Evolutionary conservation across 1,140 invertebrate species (phyloP).

Genomic region (Neodiprion lecontei): DNA sequence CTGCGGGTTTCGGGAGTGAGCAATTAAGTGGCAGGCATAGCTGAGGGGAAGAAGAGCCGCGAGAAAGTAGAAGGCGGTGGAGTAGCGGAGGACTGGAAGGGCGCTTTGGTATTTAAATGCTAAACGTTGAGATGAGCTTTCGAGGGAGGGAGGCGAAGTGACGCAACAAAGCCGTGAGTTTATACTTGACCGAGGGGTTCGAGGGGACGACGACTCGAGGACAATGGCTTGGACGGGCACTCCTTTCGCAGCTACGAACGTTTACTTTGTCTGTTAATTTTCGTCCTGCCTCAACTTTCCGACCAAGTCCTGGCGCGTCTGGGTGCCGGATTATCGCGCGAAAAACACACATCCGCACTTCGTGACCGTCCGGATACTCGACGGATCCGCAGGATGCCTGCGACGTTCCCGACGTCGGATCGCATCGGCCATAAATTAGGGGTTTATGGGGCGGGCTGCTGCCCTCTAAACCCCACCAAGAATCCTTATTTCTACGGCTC

Average conservation of each 20-base stretch:
- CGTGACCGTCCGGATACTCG: not conserved
- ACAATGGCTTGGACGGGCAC: no score
- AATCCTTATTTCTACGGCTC: no score
- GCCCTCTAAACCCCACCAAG: not conserved
- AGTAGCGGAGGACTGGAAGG: slow-evolving; percentile 18
- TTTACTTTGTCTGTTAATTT: no score
- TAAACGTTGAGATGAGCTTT: slow-evolving; percentile 16
- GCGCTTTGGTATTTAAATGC: slow-evolving; percentile 56
- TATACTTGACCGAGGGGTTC: no score
- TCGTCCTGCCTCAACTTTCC: no score
- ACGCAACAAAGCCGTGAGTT: not conserved
- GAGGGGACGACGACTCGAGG: no score
- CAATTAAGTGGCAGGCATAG: not conserved
- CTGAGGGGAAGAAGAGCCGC: not conserved
- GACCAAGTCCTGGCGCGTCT: no score
- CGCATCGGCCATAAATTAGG: not conserved
- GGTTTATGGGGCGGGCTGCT: not conserved
- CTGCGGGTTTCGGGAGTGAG: not conserved
- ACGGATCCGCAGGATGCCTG: not conserved
- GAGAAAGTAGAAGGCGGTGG: slow-evolving; percentile 21
- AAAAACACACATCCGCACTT: not conserved
- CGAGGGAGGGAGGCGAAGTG: not conserved
- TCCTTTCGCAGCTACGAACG: no score
- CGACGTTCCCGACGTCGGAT: not conserved
- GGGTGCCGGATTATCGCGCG: no score